Evolutionary conservation across 2,797 vertebrate species (phyloP), one percentile per base, ranked within the genome.

Genomic region (Sphenopsis melanotis): DNA sequence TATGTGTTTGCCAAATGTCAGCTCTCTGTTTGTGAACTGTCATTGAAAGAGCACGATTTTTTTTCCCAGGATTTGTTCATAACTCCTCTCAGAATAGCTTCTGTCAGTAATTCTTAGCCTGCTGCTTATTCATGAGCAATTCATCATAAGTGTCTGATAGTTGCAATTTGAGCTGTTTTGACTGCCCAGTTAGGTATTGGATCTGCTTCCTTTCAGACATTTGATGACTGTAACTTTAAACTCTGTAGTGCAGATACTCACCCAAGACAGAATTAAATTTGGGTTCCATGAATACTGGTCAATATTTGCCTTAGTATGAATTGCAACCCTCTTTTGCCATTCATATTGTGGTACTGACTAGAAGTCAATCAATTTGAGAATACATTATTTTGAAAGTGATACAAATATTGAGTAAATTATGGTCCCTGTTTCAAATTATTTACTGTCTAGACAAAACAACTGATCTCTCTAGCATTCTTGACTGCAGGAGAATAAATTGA

Each of bases 1-100:
- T 95, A 91, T 94, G 82, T 93, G 82, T 94, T 96, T 95, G 85
- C 89, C 92, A 90, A 92, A 92, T 88, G 95, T 86, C 94, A 91
- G 7, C 70, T 83, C 81, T 78, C 77, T 95, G 94, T 92, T 90
- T 95, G 95, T 93, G 92, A 94, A 89, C 88, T 95, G 94, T 93
- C 96, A 87, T 12, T 88, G 85, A 83, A 77, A 83, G 42, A 86
- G 37, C 56, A 49, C 7, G 29, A 16, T 7, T 39, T 44, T 56
- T 74, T 80, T 86, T 79, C 50, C 57, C 11, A 65, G 17, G 57
- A 87, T 93, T 89, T 88, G 42, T 36, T 87, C 32, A 87, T 55
- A 90, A 74, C 50, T 87, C 66, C 41, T 91, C 65, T 90, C 65
- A 4, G 5, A 94, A 93, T 59, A 94, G 65, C 78, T 94, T 84